Evolutionary conservation across 23 tunicate species (phyloP).

Genomic region (Trididemnum miniatum): DNA sequence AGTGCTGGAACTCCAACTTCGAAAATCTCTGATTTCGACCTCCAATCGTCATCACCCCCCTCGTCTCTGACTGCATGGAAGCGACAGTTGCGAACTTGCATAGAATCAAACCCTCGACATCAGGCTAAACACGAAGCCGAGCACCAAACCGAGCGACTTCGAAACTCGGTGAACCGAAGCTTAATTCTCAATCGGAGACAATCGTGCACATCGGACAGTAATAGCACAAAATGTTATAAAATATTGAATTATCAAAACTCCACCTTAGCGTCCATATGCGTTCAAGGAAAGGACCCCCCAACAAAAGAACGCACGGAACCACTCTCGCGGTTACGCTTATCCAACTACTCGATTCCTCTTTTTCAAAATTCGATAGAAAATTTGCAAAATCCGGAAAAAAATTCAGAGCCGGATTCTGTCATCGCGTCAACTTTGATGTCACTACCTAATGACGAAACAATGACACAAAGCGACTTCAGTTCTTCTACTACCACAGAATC

Average conservation of each 20-base stretch:
- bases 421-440: not conserved
- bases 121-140: not conserved
- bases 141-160: not conserved
- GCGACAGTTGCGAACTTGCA: conserved; percentile 15
- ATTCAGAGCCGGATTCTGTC: not conserved
- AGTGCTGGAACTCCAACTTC: not conserved
- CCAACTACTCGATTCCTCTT: not conserved
- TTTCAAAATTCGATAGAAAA: not conserved
- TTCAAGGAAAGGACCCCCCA: conserved; percentile 50
- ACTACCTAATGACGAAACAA: not conserved
- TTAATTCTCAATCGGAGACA: not conserved
- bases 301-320: not conserved
- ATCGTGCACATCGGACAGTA: not conserved
- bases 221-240: conserved; percentile 24
- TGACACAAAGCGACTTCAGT: not conserved
- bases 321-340: not conserved
- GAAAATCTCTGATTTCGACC: not conserved
- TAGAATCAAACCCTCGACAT: conserved; percentile 16
- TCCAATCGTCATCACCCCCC: not conserved
- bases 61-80: conserved; percentile 10
- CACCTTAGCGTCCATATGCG: conserved; percentile 44
- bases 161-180: not conserved
- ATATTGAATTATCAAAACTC: conserved; percentile 34
- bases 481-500: not conserved
- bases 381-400: not conserved